phyloP scores from a whole-genome alignment of 2,113 vertebrate genomes.

The Gorsachius goisagi region DNA sequence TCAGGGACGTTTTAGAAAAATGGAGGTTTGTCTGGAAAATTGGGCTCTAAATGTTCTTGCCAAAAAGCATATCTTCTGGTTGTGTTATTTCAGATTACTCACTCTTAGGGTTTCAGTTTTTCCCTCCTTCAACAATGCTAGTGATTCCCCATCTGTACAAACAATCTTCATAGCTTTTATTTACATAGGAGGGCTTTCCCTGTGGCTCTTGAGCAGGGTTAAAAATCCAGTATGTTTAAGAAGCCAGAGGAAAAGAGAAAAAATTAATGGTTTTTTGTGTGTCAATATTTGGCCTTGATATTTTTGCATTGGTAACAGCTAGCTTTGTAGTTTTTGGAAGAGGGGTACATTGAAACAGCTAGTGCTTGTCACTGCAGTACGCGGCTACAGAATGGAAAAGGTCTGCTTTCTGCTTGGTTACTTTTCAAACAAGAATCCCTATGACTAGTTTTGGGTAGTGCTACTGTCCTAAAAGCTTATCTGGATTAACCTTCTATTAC shows the following conservation, averaged over 20 bases:
- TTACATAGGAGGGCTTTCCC: background rate
- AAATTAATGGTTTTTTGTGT: background rate
- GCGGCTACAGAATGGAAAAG: background rate
- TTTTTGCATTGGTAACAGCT: background rate
- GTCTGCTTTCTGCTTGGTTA: background rate
- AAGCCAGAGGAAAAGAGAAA: background rate
- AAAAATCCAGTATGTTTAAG: background rate
- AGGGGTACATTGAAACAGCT: background rate
- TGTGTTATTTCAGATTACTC: background rate
- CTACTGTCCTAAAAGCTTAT: conserved; percentile 10
- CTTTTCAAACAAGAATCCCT: background rate
- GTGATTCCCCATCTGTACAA: background rate
- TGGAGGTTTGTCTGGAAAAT: conserved; percentile 8
- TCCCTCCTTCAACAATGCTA: background rate
- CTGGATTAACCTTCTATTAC: background rate
- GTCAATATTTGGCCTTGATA: background rate
- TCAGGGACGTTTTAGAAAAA: background rate
- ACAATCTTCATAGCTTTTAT: background rate
- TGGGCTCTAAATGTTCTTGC: background rate
- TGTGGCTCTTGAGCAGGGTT: background rate
- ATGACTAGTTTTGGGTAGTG: background rate
- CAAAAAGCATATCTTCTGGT: background rate
- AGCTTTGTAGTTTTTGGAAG: conserved; percentile 11
- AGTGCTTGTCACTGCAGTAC: background rate
- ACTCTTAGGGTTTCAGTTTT: background rate